Conservation (phyloP, 2,797 vertebrate genomes). For the Cynodonichthys magdalenae region DNA sequence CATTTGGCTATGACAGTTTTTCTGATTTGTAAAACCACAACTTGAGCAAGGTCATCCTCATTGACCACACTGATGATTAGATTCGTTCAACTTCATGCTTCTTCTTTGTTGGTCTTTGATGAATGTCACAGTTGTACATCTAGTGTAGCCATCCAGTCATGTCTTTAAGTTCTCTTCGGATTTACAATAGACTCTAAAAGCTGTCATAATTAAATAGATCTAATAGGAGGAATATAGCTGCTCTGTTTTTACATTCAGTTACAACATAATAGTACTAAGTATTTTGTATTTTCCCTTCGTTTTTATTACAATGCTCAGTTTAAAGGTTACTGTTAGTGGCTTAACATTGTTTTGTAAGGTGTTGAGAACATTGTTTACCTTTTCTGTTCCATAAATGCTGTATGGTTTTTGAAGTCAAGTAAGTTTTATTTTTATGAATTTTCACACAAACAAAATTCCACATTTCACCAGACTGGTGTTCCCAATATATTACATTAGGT, state of each 20-base stretch:
- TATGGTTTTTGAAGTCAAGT: not conserved
- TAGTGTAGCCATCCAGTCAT: slow-evolving; percentile 26
- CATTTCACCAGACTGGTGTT: slow-evolving; percentile 6
- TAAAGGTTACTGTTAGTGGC: not conserved
- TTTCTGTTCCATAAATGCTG: not conserved
- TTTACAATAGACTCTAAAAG: slow-evolving; percentile 18
- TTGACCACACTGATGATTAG: not conserved
- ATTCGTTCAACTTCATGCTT: slow-evolving; percentile 14
- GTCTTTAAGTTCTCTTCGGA: slow-evolving; percentile 14
- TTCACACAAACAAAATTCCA: slow-evolving; percentile 9
- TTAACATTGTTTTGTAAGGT: no score
- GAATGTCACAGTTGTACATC: slow-evolving; percentile 37
- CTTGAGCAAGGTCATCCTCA: not conserved
- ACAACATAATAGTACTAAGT: no score
- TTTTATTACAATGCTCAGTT: not conserved
- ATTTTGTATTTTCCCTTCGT: no score
- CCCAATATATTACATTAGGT: slow-evolving; percentile 17
- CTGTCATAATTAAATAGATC: not conserved
- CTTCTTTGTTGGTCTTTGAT: slow-evolving; percentile 8
- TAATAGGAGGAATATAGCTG: not conserved
- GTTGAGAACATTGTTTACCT: not conserved
- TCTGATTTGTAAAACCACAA: not conserved
- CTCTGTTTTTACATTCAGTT: no score
- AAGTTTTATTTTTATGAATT: slow-evolving; percentile 1
- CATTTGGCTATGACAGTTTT: slow-evolving; percentile 6